A percentile compares a stretch with the other conserved stretches of the same genome.
Evolutionary conservation across 1,140 invertebrate genomes (phyloP).

Genomic region (Macrosteles quadrilineatus): DNA sequence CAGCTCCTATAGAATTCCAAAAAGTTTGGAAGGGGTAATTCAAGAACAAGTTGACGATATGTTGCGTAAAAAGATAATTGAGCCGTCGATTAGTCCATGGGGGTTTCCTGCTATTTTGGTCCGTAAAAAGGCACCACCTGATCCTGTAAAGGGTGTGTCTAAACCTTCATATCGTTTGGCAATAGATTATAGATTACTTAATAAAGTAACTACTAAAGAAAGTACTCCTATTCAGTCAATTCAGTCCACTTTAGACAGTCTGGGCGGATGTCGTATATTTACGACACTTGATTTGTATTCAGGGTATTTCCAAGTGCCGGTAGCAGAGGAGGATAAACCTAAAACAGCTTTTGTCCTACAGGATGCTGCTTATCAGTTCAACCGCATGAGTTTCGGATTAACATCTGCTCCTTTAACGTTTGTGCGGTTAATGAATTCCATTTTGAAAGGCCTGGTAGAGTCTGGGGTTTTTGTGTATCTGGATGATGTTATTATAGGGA

Average conservation of each 20-base stretch:
- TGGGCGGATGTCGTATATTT: slow-evolving; percentile 51
- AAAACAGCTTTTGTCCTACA: slow-evolving; percentile 54
- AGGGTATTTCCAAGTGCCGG: slow-evolving; percentile 56
- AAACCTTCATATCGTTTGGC: slow-evolving; percentile 48
- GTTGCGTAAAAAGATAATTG: slow-evolving; percentile 29
- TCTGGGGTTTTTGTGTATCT: slow-evolving; percentile 35
- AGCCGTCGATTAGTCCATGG: slow-evolving; percentile 22
- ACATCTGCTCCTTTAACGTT: slow-evolving; percentile 50
- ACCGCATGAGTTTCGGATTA: slow-evolving; percentile 49
- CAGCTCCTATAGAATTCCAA: slow-evolving; percentile 11
- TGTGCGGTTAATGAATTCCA: slow-evolving; percentile 47
- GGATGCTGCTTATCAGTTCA: slow-evolving; percentile 44
- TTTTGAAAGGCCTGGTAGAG: slow-evolving; percentile 43
- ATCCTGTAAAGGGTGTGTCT: slow-evolving; percentile 32
- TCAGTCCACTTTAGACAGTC: slow-evolving; percentile 49
- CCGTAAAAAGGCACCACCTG: slow-evolving; percentile 27
- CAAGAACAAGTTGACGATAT: slow-evolving; percentile 2
- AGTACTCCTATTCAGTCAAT: slow-evolving; percentile 56
- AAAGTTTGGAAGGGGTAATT: neutral
- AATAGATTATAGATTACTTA: slow-evolving; percentile 48
- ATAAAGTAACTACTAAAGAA: slow-evolving; percentile 45
- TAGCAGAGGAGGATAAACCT: slow-evolving; percentile 46
- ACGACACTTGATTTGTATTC: slow-evolving; percentile 53
- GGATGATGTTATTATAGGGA: slow-evolving; percentile 36
- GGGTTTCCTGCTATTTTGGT: slow-evolving; percentile 27